Percentiles rank a stretch among this genome's conserved stretches.
phyloP scores from a whole-genome alignment of 2,113 vertebrate species.

The Columba janthina region DNA sequence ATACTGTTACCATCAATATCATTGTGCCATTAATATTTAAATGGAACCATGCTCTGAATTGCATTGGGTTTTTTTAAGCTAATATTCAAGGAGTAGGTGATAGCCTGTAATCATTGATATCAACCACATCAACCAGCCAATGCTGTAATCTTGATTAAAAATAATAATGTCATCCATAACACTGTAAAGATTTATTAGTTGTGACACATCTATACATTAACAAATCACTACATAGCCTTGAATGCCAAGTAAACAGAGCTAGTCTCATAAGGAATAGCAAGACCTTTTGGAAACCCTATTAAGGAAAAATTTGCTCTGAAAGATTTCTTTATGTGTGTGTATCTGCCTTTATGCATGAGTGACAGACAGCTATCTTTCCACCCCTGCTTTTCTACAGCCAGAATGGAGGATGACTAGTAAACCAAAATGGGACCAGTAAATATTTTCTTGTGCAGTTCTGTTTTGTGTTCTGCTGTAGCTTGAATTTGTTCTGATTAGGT shows the following conservation, averaged over 20 bases:
- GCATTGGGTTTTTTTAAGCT: not conserved
- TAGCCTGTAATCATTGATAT: conserved; percentile 33
- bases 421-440: not conserved
- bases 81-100: conserved; percentile 23
- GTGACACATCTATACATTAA: conserved; percentile 65
- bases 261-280: not conserved
- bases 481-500: not conserved
- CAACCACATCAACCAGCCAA: conserved; percentile 14
- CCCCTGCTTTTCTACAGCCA: not conserved
- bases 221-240: conserved; percentile 41
- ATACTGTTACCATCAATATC: conserved; percentile 23
- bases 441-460: not conserved
- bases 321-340: not conserved
- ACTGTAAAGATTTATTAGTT: conserved; percentile 64
- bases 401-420: not conserved
- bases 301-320: not conserved
- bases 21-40: conserved; percentile 62
- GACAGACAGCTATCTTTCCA: not conserved
- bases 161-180: conserved; percentile 72
- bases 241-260: conserved; percentile 34
- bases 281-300: not conserved
- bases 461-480: not conserved
- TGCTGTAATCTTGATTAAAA: conserved; percentile 69
- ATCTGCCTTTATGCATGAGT: not conserved
- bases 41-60: conserved; percentile 51